Evolutionary conservation across 2,888 invertebrate species (phyloP).

Genomic region (Sarcophaga rosellei): DNA sequence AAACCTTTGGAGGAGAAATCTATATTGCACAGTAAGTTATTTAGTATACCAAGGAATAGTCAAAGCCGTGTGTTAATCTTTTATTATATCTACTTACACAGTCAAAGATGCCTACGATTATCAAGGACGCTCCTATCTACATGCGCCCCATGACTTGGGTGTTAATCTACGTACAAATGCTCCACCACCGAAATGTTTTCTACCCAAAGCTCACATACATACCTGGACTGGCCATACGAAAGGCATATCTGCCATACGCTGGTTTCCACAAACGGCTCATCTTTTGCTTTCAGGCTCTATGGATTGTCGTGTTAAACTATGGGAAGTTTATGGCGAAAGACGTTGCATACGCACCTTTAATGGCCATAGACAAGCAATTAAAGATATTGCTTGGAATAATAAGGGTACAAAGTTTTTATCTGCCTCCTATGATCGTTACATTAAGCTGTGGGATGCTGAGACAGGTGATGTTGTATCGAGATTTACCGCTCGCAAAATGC

Average conservation of each 20-base stretch:
- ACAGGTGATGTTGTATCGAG: slow-evolving; percentile 92
- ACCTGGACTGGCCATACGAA: slow-evolving; percentile 99
- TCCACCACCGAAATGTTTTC: slow-evolving; percentile 96
- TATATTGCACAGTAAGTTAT: slow-evolving; percentile 90
- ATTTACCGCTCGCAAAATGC: slow-evolving; percentile 97
- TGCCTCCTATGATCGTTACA: slow-evolving; percentile 98
- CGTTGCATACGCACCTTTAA: slow-evolving; percentile 96
- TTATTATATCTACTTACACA: slow-evolving; percentile 82
- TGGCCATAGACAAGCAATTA: slow-evolving; percentile 97
- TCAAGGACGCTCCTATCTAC: slow-evolving; percentile 97
- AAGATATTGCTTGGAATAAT: slow-evolving; percentile 98
- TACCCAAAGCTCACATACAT: slow-evolving; percentile 97
- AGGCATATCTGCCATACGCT: slow-evolving; percentile 95
- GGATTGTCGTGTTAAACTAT: slow-evolving; percentile 98
- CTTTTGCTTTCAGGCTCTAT: slow-evolving; percentile 97
- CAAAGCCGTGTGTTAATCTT: background rate
- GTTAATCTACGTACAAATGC: slow-evolving; percentile 92
- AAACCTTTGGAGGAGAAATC: slow-evolving; percentile 97
- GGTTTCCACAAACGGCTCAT: slow-evolving; percentile 97
- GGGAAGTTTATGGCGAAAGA: slow-evolving; percentile 98
- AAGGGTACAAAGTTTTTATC: slow-evolving; percentile 95
- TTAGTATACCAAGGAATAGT: background rate
- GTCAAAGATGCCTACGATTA: slow-evolving; percentile 97
- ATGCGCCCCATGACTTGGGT: slow-evolving; percentile 95
- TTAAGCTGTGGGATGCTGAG: slow-evolving; percentile 99